These are phyloP conservation scores for Dendrocincla tyrannina DNA, from an alignment of 2,797 vertebrate species.

Conservation along the genomic window DNA sequence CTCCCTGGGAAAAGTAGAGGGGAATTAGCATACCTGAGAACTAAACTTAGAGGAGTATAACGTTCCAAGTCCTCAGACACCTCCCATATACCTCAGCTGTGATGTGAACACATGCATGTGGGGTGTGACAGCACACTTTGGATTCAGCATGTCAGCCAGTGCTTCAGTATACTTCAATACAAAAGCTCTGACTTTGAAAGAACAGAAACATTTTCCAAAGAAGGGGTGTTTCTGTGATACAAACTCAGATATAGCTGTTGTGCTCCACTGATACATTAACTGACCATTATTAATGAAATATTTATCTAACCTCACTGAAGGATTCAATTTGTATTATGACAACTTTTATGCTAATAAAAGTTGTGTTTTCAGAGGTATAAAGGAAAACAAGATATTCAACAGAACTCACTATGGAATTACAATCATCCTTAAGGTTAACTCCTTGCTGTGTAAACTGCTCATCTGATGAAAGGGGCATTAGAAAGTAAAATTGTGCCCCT, in stretches of 20 bases:
- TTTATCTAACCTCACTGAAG: neutral
- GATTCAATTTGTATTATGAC: neutral
- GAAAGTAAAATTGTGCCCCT: neutral
- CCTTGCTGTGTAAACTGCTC: neutral
- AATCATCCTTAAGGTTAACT: neutral
- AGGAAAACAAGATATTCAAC: neutral
- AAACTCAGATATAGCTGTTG: neutral
- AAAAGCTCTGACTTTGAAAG: neutral
- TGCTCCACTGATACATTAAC: neutral
- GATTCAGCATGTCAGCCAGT: neutral
- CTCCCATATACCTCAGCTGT: neutral
- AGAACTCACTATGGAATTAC: neutral
- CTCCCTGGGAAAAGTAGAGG: neutral
- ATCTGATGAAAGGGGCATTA: neutral
- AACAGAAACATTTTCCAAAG: neutral
- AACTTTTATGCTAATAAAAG: neutral
- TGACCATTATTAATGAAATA: neutral
- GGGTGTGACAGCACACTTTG: neutral
- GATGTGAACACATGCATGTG: rapidly evolving
- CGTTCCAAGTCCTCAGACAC: neutral
- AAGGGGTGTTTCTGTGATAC: neutral
- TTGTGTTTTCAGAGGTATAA: neutral
- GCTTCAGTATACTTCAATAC: neutral
- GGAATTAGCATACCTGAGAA: neutral
- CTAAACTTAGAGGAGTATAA: neutral